Evolutionary conservation across 1,140 invertebrate species (phyloP).

Genomic region (Bradynema listronoti): DNA sequence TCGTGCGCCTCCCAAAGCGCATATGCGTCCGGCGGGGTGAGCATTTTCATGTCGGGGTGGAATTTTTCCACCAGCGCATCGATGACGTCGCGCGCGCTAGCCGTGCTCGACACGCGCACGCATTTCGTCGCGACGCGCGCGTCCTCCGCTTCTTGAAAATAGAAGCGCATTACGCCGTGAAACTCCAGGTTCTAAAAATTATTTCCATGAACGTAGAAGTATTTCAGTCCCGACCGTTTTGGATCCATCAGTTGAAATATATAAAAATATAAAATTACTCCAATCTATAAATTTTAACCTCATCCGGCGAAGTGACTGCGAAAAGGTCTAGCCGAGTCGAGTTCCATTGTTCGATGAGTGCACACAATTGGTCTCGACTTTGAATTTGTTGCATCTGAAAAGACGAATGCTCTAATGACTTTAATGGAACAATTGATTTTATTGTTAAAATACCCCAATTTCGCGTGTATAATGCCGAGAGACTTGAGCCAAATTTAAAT

Average conservation of each 20-base stretch:
- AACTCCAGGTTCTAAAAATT: conserved; percentile 91
- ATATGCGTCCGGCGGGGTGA: conserved; percentile 87
- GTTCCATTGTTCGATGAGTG: conserved; percentile 96
- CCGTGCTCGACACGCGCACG: conserved; percentile 88
- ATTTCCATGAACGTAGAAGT: conserved; percentile 6
- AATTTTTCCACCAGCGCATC: conserved; percentile 97
- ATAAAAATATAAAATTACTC: conserved; percentile 26
- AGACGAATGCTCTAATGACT: too few species aligned
- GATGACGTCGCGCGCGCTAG: conserved; percentile 86
- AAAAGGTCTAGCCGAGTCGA: conserved; percentile 95
- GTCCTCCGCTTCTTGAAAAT: conserved; percentile 71
- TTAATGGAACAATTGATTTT: too few species aligned
- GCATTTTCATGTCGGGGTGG: conserved; percentile 92
- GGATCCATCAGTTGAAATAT: too few species aligned
- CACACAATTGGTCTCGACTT: conserved; percentile 65
- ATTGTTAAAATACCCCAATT: too few species aligned
- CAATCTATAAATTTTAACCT: conserved; percentile 69
- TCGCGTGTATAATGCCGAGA: too few species aligned
- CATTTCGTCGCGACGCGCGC: conserved; percentile 86
- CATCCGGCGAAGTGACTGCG: conserved; percentile 91
- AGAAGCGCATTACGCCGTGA: conserved; percentile 95
- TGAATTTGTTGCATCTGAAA: background rate
- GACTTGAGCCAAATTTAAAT: too few species aligned
- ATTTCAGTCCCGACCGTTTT: conserved; percentile 8
- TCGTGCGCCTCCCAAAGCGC: conserved; percentile 94